Evolutionary conservation across 1,140 invertebrate genomes (phyloP).

Genomic region (Tribolium castaneum): DNA sequence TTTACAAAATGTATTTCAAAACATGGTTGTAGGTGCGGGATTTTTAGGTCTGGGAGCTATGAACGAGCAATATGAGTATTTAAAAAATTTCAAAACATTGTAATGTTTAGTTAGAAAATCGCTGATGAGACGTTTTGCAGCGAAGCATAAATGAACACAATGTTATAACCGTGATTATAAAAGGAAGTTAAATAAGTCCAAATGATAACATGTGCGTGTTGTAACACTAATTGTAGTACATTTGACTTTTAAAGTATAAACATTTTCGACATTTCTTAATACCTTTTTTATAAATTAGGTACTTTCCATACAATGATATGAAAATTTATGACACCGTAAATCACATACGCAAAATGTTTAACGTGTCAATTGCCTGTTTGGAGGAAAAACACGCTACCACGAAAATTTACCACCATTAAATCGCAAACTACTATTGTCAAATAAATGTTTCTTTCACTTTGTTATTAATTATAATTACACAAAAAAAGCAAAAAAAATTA

Average conservation of each 20-base stretch:
- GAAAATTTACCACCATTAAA: too few species aligned
- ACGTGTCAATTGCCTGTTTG: neutral
- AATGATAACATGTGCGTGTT: neutral
- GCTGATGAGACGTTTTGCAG: neutral
- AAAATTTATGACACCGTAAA: slow-evolving; percentile 1
- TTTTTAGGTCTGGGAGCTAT: neutral
- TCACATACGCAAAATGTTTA: neutral
- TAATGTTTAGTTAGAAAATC: neutral
- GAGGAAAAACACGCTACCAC: neutral
- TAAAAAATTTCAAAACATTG: neutral
- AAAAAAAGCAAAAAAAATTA: too few species aligned
- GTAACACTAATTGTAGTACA: neutral
- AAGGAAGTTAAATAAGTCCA: neutral
- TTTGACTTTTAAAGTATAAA: neutral
- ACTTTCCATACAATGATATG: neutral
- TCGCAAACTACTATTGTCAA: too few species aligned
- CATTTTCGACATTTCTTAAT: neutral
- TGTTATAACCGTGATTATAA: neutral
- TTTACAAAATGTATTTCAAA: neutral
- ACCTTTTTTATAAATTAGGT: slow-evolving; percentile 4
- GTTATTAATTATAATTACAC: too few species aligned
- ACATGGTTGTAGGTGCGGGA: neutral
- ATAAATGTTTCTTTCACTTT: too few species aligned
- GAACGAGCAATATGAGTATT: neutral
- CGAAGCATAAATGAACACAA: neutral